Base-by-base conservation (phyloP, 2,797 vertebrate genomes). In the Phylloscopus collybita region DNA sequence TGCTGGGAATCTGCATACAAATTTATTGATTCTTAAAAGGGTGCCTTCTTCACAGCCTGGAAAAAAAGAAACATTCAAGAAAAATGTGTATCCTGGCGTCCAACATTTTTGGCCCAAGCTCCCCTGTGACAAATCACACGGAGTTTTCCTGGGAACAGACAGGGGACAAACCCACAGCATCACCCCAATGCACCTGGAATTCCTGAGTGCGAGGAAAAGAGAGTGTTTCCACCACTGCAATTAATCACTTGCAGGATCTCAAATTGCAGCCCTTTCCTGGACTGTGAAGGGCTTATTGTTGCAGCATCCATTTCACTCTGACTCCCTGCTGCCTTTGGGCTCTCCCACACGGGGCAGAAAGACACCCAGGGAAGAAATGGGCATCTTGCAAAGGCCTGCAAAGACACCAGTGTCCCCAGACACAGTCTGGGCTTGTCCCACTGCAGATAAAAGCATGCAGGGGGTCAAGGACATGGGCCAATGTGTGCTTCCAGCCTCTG, bases 11-110 rank as follows among this genome's bases (percentile, higher is more conserved):
- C 89, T 93, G 91, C 92, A 93, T 95, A 75, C 57, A 91, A 70
- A 94, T 95, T 69, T 88, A 96, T 93, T 93, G 96, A 94, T 94
- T 96, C 86, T 92, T 95, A 70, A 93, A 92, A 80, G 59, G 53
- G 67, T 3, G 6, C 56, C 61, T 93, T 87, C 92, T 94, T 72
- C 91, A 76, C 88, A 86, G 91, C 67, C 86, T 45, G 61, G 60
- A 45, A 40, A 40, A 38, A 40, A 40, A 40, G 13, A 15, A 40
- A 40, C 40, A 40, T 40, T 40, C 40, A 40, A 40, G 40, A 40
- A 40, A 40, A 40, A 15, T 40, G 40, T 40, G 40, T 14, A 40
- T 40, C 40, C 60, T 44, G 44, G 5, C 32, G 85, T 51, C 60
- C 47, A 84, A 47, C 25, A 66, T 66, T 87, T 86, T 87, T 74